Percentiles rank a stretch among this genome's conserved stretches.
Evolutionary conservation across 2,888 invertebrate species (phyloP).

Genomic region (Phanerotoma sp.): DNA sequence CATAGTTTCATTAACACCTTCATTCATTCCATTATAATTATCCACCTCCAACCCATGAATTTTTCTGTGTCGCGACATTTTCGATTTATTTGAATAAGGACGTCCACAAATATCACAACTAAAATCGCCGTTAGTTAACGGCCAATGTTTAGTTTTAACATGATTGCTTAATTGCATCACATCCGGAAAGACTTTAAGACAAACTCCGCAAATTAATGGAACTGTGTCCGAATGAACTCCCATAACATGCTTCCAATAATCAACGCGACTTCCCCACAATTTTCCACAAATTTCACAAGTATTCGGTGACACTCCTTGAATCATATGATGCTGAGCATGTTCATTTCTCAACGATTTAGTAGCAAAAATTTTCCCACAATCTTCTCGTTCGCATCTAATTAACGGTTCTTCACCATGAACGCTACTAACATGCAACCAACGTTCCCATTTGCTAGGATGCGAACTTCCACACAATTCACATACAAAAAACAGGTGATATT

Average conservation of each 20-base stretch:
- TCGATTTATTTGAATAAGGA: slow-evolving; percentile 59
- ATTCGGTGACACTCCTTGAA: slow-evolving; percentile 56
- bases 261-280: slow-evolving; percentile 59
- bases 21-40: slow-evolving; percentile 32
- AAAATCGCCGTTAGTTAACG: slow-evolving; percentile 57
- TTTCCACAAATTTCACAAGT: slow-evolving; percentile 60
- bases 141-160: slow-evolving; percentile 57
- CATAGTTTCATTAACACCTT: slow-evolving; percentile 25
- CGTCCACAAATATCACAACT: slow-evolving; percentile 60
- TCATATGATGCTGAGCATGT: slow-evolving; percentile 56
- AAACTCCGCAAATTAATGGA: slow-evolving; percentile 59
- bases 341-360: slow-evolving; percentile 57
- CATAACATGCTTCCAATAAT: slow-evolving; percentile 61
- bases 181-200: slow-evolving; percentile 58
- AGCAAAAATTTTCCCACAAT: slow-evolving; percentile 57
- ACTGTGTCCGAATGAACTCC: slow-evolving; percentile 59
- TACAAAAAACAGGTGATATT: slow-evolving; percentile 56
- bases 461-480: slow-evolving; percentile 59
- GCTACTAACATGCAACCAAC: slow-evolving; percentile 59
- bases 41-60: slow-evolving; percentile 55
- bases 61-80: slow-evolving; percentile 59
- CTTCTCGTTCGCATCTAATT: slow-evolving; percentile 53
- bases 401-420: slow-evolving; percentile 54
- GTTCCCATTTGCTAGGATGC: slow-evolving; percentile 58
- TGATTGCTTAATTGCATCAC: slow-evolving; percentile 56